Evolutionary conservation across 1,140 invertebrate species (phyloP).

Genomic region (Trialeurodes vaporariorum): DNA sequence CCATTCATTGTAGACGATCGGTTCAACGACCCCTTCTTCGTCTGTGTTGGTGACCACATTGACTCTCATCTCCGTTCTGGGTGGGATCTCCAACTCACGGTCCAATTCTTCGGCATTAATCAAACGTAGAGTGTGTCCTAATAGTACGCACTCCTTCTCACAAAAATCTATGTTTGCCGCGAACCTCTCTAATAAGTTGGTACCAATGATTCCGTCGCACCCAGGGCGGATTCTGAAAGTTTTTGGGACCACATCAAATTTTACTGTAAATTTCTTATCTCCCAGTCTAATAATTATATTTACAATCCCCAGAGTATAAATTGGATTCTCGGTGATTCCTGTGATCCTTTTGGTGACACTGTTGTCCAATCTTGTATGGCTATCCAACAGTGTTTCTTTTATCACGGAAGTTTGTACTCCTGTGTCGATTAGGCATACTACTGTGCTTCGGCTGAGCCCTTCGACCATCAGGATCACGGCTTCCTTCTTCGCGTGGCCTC

Average conservation of each 20-base stretch:
- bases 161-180: not conserved
- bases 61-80: not conserved
- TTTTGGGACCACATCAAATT: not conserved
- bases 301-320: not conserved
- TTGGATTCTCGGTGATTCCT: not conserved
- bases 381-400: not conserved
- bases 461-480: not conserved
- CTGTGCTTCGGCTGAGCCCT: not conserved
- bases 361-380: not conserved
- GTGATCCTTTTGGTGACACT: not conserved
- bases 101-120: not conserved
- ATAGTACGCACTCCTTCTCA: not conserved
- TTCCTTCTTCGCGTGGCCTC: not conserved
- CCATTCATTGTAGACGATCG: not conserved
- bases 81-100: not conserved
- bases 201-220: not conserved
- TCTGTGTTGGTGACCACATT: not conserved
- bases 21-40: not conserved
- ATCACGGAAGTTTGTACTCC: constrained; percentile 4
- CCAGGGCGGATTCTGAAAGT: not conserved
- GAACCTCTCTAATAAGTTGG: not conserved
- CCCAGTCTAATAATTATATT: not conserved
- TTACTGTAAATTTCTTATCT: not conserved
- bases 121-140: not conserved
- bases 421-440: not conserved